These are phyloP conservation scores for Pammene aurita DNA, from an alignment of 2,888 invertebrate genomes.

Conservation along the genomic window DNA sequence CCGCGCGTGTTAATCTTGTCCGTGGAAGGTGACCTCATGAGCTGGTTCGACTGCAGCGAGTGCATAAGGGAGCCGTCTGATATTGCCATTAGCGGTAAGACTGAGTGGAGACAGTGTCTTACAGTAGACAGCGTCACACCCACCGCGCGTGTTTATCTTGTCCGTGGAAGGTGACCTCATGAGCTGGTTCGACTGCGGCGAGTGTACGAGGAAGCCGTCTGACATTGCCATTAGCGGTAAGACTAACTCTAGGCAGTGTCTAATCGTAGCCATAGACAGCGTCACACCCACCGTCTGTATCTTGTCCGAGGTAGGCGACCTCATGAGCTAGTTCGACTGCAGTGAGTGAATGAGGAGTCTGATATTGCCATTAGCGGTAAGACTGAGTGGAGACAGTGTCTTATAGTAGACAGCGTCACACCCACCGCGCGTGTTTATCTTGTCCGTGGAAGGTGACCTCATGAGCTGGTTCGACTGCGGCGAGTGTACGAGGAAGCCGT, in stretches of 20 bases:
- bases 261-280: slow-evolving; percentile 98
- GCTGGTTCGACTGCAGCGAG: slow-evolving; percentile 99
- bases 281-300: slow-evolving; percentile 98
- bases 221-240: slow-evolving; percentile 97
- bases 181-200: slow-evolving; percentile 98
- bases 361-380: slow-evolving; percentile 97
- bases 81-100: slow-evolving; percentile 94
- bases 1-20: slow-evolving; percentile 97
- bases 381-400: too few relatives aligned
- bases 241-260: too few relatives aligned
- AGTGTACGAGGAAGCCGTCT: slow-evolving; percentile 98
- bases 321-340: slow-evolving; percentile 98
- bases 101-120: too few relatives aligned
- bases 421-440: slow-evolving; percentile 98
- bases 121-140: slow-evolving; percentile 98
- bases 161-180: slow-evolving; percentile 95
- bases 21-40: slow-evolving; percentile 95
- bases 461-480: slow-evolving; percentile 99
- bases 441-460: slow-evolving; percentile 95
- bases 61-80: slow-evolving; percentile 99
- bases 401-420: slow-evolving; percentile 98
- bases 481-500: slow-evolving; percentile 98
- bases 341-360: slow-evolving; percentile 98
- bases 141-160: slow-evolving; percentile 96
- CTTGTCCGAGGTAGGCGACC: slow-evolving; percentile 95